Evolutionary conservation across 1,140 invertebrate genomes (phyloP).

Genomic region (Calephelis virginiensis): DNA sequence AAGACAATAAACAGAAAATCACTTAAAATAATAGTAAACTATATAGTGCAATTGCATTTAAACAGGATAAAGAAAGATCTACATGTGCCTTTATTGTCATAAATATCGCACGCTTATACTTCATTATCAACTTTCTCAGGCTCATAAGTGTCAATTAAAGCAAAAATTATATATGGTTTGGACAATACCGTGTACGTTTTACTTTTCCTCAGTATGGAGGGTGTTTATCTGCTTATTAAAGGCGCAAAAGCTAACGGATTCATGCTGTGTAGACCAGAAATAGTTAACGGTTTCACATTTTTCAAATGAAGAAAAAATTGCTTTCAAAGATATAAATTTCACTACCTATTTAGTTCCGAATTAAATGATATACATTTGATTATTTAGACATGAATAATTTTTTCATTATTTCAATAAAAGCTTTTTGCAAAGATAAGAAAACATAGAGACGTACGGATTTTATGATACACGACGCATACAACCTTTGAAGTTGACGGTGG

Average conservation of each 20-base stretch:
- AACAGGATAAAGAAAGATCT: slow-evolving; percentile 1
- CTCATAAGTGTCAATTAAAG: slow-evolving; percentile 38
- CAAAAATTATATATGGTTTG: slow-evolving; percentile 36
- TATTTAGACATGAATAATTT: too few species aligned
- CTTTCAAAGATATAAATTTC: too few species aligned
- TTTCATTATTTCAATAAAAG: too few species aligned
- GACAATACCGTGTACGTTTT: slow-evolving; percentile 27
- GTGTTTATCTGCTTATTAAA: slow-evolving; percentile 15
- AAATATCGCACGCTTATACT: slow-evolving; percentile 2
- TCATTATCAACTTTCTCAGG: slow-evolving; percentile 29
- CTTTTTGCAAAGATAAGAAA: too few species aligned
- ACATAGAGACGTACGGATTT: too few species aligned
- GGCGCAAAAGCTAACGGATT: slow-evolving; percentile 1
- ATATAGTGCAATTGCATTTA: not conserved
- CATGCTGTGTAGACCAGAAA: not conserved
- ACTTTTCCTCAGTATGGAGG: slow-evolving; percentile 5
- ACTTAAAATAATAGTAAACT: too few species aligned
- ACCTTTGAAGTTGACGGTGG: too few species aligned
- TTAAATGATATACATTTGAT: too few species aligned
- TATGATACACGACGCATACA: too few species aligned
- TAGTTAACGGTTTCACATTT: slow-evolving; percentile 6
- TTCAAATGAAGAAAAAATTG: not conserved
- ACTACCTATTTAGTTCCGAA: too few species aligned
- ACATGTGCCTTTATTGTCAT: slow-evolving; percentile 15
- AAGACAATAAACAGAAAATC: not conserved